phyloP scores from a whole-genome alignment of 2,113 vertebrate genomes.

The Rhinopomastus cyanomelas region DNA sequence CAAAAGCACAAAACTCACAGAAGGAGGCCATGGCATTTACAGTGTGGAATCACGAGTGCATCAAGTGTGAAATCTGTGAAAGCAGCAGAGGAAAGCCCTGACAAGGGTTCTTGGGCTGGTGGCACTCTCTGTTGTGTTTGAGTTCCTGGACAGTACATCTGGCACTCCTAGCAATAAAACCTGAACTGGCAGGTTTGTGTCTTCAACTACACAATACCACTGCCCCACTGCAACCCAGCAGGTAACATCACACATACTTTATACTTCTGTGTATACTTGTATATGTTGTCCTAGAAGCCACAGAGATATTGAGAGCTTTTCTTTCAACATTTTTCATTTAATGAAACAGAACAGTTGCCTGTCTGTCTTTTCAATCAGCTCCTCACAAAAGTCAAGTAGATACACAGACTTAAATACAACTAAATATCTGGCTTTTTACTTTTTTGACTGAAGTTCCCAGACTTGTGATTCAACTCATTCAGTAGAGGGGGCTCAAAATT shows the following conservation, averaged over 20 bases:
- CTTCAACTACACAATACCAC: not conserved
- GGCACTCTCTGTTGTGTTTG: not conserved
- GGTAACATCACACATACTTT: not conserved
- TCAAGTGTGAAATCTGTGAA: not conserved
- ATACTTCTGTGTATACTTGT: not conserved
- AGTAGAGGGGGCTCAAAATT: not conserved
- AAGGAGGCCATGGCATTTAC: not conserved
- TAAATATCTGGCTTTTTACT: not conserved
- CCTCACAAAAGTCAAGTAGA: not conserved
- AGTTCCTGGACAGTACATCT: slow-evolving; percentile 43
- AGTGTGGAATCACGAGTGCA: not conserved
- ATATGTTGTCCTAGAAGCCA: not conserved
- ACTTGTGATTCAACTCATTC: not conserved
- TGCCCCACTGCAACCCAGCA: not conserved
- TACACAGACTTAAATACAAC: not conserved
- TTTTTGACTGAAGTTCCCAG: not conserved
- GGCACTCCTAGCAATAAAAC: slow-evolving; percentile 30
- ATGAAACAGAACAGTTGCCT: not conserved
- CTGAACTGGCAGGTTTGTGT: slow-evolving; percentile 47
- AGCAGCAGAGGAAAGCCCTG: slow-evolving; percentile 6
- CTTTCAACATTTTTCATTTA: not conserved
- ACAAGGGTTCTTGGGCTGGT: not conserved
- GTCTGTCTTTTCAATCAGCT: not conserved
- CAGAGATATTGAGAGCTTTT: not conserved
- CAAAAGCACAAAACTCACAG: not conserved